Evolutionary conservation across 2,888 invertebrate species (phyloP).

Genomic region (Dryomyza anilis): DNA sequence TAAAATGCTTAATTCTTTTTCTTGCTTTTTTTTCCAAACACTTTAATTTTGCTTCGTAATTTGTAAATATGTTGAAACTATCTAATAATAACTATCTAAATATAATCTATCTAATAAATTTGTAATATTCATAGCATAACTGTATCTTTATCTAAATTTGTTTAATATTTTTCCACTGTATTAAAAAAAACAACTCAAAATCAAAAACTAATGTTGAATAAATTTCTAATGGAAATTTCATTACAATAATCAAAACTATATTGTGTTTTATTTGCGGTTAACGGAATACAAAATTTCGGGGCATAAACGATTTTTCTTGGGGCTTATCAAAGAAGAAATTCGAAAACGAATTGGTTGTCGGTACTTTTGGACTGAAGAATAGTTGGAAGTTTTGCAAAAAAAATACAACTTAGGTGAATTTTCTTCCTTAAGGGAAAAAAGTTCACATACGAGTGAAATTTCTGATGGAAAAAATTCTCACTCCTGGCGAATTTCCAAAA

Average conservation of each 20-base stretch:
- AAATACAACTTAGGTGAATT: too few species aligned
- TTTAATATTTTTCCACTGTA: conserved; percentile 29
- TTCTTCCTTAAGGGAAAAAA: too few species aligned
- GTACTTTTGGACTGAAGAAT: too few species aligned
- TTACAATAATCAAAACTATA: conserved; percentile 33
- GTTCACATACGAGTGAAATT: too few species aligned
- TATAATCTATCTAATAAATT: conserved; percentile 8
- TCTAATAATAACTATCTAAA: not conserved
- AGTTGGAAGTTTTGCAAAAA: too few species aligned
- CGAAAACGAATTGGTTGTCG: too few species aligned
- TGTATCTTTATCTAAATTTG: conserved; percentile 12
- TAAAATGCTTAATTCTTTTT: conserved; percentile 13
- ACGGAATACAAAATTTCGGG: too few species aligned
- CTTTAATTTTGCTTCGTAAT: not conserved
- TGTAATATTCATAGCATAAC: conserved; percentile 15
- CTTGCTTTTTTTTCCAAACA: too few species aligned
- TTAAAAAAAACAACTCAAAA: conserved; percentile 24
- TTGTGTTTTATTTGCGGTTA: conserved; percentile 32
- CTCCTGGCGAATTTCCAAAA: too few species aligned
- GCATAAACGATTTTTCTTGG: too few species aligned
- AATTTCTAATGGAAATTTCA: conserved; percentile 38
- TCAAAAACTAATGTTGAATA: conserved; percentile 35
- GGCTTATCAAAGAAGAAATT: too few species aligned
- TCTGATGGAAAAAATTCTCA: too few species aligned
- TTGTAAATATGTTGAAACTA: not conserved